Evolutionary conservation across 1,140 invertebrate species (phyloP).

Genomic region (Ruditapes philippinarum): DNA sequence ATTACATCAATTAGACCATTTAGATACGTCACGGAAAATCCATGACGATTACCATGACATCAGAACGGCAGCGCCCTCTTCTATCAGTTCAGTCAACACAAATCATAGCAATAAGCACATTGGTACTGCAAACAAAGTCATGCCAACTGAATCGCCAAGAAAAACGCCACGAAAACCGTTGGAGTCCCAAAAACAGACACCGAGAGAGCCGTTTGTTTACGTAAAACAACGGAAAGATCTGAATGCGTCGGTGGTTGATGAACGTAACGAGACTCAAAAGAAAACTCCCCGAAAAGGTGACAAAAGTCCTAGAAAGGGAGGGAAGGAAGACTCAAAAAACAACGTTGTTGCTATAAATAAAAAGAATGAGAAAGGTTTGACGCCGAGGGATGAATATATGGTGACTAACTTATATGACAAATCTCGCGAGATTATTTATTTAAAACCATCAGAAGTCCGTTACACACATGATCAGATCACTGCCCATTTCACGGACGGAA

Average conservation of each 20-base stretch:
- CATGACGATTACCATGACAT: slow-evolving; percentile 49
- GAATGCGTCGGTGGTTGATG: background rate
- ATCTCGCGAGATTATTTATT: slow-evolving; percentile 49
- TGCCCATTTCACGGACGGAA: slow-evolving; percentile 60
- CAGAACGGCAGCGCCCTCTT: slow-evolving; percentile 10
- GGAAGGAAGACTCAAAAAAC: slow-evolving; percentile 7
- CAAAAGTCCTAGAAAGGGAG: background rate
- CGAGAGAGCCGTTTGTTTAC: background rate
- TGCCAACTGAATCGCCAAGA: slow-evolving; percentile 47
- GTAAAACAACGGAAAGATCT: slow-evolving; percentile 54
- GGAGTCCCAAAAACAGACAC: background rate
- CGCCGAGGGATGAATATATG: slow-evolving; percentile 59
- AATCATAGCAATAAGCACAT: slow-evolving; percentile 24
- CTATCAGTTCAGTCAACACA: background rate
- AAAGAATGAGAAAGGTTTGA: slow-evolving; percentile 46
- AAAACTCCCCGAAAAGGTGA: background rate
- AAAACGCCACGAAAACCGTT: background rate
- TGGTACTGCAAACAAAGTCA: slow-evolving; percentile 54
- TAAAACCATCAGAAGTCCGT: slow-evolving; percentile 58
- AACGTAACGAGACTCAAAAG: slow-evolving; percentile 8
- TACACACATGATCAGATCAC: slow-evolving; percentile 61
- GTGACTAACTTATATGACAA: slow-evolving; percentile 57
- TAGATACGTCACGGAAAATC: slow-evolving; percentile 7
- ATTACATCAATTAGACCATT: slow-evolving; percentile 10
- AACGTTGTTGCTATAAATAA: background rate